Conservation (phyloP, 2,113 vertebrate genomes). For the Sisor rabdophorus region DNA sequence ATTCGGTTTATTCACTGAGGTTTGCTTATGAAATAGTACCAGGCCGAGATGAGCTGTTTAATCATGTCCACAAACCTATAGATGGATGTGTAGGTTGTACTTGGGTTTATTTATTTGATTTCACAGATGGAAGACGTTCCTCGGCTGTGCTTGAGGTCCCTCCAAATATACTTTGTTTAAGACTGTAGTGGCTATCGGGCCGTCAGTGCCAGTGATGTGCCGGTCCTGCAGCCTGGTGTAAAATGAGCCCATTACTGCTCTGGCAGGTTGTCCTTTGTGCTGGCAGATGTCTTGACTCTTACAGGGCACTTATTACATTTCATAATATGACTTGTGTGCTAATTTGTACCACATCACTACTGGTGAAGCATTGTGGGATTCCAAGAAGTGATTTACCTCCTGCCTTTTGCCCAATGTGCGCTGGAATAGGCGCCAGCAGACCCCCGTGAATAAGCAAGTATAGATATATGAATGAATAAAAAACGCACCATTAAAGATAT, state of each 20-base stretch:
- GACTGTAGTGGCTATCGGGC: background rate
- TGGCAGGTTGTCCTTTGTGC: slow-evolving; percentile 37
- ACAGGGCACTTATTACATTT: background rate
- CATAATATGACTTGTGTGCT: slow-evolving; percentile 7
- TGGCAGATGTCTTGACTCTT: background rate
- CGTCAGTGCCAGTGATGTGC: background rate
- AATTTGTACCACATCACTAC: slow-evolving; percentile 4
- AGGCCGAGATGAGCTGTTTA: background rate
- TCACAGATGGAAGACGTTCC: background rate
- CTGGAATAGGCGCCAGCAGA: too few species aligned
- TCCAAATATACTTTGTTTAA: background rate
- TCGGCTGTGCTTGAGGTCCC: background rate
- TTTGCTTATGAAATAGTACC: background rate
- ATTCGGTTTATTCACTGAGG: slow-evolving; percentile 9
- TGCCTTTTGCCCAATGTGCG: too few species aligned
- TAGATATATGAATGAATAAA: too few species aligned
- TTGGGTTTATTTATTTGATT: background rate
- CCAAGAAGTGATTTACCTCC: background rate
- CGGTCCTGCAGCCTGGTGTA: background rate
- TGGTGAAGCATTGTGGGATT: background rate
- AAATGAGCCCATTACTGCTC: slow-evolving; percentile 46
- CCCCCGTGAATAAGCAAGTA: too few species aligned
- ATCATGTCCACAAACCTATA: background rate
- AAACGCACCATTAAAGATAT: too few species aligned
- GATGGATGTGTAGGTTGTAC: background rate